Evolutionary conservation across 2,888 invertebrate species (phyloP).

Genomic region (Germaria angustata): DNA sequence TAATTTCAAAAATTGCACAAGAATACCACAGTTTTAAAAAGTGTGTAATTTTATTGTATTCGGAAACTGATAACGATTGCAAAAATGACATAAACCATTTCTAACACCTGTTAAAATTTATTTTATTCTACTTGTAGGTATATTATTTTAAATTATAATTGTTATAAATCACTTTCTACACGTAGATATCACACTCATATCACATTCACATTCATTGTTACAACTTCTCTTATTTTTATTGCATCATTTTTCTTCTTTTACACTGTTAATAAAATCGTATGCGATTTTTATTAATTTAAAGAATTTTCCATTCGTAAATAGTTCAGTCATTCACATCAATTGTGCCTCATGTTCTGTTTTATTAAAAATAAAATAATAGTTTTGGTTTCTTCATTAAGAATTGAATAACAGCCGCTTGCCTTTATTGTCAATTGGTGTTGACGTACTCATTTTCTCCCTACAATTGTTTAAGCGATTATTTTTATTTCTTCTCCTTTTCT

Average conservation of each 20-base stretch:
- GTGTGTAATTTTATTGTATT: no score
- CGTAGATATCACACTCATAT: no score
- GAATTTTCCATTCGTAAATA: constrained; percentile 34
- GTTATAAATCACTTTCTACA: no score
- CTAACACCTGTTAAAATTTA: not conserved
- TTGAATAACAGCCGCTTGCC: constrained; percentile 1
- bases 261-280: constrained; percentile 37
- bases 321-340: constrained; percentile 42
- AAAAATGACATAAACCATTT: not conserved
- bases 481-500: not conserved
- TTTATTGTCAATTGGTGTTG: constrained; percentile 24
- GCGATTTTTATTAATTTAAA: constrained; percentile 31
- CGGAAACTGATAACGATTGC: no score
- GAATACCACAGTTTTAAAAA: no score
- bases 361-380: constrained; percentile 4
- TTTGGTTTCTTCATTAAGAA: constrained; percentile 15
- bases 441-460: not conserved
- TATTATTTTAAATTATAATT: no score
- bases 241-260: not conserved
- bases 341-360: constrained; percentile 27
- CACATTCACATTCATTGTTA: no score
- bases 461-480: constrained; percentile 4
- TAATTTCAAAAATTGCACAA: no score
- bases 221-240: not conserved
- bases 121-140: no score